Evolutionary conservation across 1,140 invertebrate genomes (phyloP), one percentile per base, ranked within the genome.

Genomic region (Habropoda laboriosa): DNA sequence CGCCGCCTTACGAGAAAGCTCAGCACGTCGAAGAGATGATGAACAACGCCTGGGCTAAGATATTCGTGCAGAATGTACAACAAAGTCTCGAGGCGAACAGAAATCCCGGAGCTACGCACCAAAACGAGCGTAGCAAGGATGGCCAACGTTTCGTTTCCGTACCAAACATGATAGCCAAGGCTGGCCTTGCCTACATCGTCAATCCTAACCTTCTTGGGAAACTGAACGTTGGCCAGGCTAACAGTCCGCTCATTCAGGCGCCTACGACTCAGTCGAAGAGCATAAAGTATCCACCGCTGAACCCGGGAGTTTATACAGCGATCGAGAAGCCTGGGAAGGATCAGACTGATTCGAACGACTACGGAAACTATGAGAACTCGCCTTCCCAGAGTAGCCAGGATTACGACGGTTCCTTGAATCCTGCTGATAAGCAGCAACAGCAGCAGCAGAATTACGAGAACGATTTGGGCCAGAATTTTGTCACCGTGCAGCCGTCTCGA

Each of bases 21-120:
- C 89, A 91, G 13, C 91, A 91, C 0, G 53, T 92, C 24, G 91
- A 93, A 27, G 88, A 91, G 38, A 30, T 91, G 0, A 90, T 90
- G 89, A 86, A 83, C 12, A 90, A 91, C 66, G 81, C 88, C 1
- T 47, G 92, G 35, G 74, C 86, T 0, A 91, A 87, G 58, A 32
- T 92, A 7, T 53, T 92, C 8, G 77, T 87, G 0, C 91, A 91
- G 40, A 91, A 89, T 57, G 61, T 85, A 0, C 80, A 55, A 12
- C 88, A 89, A n/a, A 21, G 45, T 0, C 70, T 60, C 5, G 83
- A 81, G 13, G 75, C 49, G 6, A 77, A 64, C 1, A 68, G 79
- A 12, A 78, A 87, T 27, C 1, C 18, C 2, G 13, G 1, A 24
- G 45, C 21, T 10, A 18, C 13, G 6, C 63, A 49, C 10, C 81